phyloP scores from a whole-genome alignment of 2,113 vertebrate species.

The Gorsachius goisagi region DNA sequence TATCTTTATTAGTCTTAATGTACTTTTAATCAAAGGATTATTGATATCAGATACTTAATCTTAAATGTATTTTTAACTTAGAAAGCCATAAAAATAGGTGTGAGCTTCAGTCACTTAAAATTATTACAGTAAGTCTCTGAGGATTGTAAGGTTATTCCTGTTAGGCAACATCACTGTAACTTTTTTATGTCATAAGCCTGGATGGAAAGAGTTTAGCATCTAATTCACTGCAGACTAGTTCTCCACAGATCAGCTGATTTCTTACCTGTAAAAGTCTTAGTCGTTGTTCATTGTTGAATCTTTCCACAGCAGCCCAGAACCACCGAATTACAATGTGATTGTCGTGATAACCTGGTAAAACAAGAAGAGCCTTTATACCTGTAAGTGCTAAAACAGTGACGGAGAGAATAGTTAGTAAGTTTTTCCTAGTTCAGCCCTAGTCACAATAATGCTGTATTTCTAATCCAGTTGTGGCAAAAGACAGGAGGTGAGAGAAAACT shows the following conservation, averaged over 20 bases:
- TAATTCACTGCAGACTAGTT: neutral
- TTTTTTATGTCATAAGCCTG: neutral
- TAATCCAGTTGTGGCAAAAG: neutral
- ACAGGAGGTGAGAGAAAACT: neutral
- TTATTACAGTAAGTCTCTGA: neutral
- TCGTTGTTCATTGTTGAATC: slow-evolving; percentile 98
- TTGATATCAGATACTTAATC: neutral
- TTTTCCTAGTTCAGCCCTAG: neutral
- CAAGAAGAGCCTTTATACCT: neutral
- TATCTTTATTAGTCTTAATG: neutral
- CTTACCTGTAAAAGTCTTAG: slow-evolving; percentile 93
- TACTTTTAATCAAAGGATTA: neutral
- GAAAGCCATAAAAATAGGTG: neutral
- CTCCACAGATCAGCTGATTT: neutral
- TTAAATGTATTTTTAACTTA: neutral
- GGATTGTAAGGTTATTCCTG: neutral
- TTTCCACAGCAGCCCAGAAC: slow-evolving; percentile 99
- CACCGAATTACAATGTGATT: slow-evolving; percentile 98
- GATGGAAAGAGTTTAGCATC: neutral
- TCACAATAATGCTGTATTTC: neutral
- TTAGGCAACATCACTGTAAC: neutral
- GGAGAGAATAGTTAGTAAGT: neutral
- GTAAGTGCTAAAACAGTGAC: neutral
- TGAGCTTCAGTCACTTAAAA: neutral
- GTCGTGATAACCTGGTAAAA: slow-evolving; percentile 92